A percentile compares a stretch with the other conserved stretches of the same genome.
Evolutionary conservation across 2,113 vertebrate species (phyloP).

Genomic region (Ramphastos sulfuratus): DNA sequence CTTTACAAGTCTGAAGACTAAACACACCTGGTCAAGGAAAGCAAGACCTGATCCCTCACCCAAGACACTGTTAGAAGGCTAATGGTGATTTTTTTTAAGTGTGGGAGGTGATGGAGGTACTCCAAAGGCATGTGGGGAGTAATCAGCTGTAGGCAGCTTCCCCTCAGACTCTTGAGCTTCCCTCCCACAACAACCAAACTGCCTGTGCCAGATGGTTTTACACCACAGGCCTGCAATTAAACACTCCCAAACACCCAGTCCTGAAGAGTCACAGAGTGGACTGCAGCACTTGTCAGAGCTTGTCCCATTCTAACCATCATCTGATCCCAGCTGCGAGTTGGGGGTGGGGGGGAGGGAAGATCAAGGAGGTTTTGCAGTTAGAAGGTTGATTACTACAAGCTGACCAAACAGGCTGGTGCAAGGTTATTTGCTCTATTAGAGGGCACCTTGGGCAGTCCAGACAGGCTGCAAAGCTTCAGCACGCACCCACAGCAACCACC

Average conservation of each 20-base stretch:
- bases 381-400: not conserved
- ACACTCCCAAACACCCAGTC: not conserved
- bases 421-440: conserved; percentile 3
- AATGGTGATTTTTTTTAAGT: not conserved
- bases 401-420: conserved; percentile 34
- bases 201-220: not conserved
- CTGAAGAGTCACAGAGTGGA: not conserved
- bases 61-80: not conserved
- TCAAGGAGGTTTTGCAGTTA: not conserved
- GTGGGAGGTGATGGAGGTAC: fast-evolving
- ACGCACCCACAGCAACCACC: not conserved
- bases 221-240: not conserved
- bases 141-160: not conserved
- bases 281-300: not conserved
- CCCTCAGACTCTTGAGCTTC: not conserved
- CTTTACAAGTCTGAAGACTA: not conserved
- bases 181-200: not conserved
- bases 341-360: not conserved
- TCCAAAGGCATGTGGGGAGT: fast-evolving
- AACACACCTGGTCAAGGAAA: not conserved
- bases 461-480: not conserved
- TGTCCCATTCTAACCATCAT: not conserved
- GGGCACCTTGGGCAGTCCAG: not conserved
- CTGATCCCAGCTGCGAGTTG: not conserved
- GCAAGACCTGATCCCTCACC: not conserved